phyloP scores from a whole-genome alignment of 1,140 invertebrate species.

The Dreissena polymorpha region DNA sequence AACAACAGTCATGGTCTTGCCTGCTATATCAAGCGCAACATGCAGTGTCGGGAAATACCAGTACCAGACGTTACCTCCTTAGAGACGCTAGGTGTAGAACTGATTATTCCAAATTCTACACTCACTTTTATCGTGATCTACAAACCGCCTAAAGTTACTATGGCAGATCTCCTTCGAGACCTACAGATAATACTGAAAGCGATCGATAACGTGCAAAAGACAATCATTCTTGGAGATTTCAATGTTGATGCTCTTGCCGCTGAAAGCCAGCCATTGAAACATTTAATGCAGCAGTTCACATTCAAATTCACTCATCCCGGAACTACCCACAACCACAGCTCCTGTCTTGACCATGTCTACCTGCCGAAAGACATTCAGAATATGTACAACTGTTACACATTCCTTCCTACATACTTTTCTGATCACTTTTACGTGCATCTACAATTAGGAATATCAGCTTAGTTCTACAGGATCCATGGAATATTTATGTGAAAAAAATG shows the following conservation, averaged over 20 bases:
- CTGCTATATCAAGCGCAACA: conserved; percentile 6
- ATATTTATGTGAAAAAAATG: no score
- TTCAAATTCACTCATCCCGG: background rate
- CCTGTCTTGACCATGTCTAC: conserved; percentile 24
- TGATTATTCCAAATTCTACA: background rate
- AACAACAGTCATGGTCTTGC: conserved; percentile 11
- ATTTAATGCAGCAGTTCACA: conserved; percentile 4
- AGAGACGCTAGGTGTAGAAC: conserved; percentile 9
- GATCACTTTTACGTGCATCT: conserved; percentile 8
- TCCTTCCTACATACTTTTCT: conserved; percentile 18
- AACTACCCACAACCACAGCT: conserved; percentile 11
- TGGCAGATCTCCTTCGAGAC: background rate
- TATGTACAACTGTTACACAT: conserved; percentile 1
- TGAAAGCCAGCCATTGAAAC: background rate
- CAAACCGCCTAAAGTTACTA: conserved; percentile 2
- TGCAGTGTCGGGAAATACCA: conserved; percentile 9
- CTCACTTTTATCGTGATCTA: conserved; percentile 14
- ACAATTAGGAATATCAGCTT: background rate
- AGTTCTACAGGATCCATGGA: background rate
- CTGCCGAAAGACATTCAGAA: conserved; percentile 7
- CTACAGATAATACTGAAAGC: background rate
- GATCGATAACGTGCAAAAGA: background rate
- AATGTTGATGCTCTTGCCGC: conserved; percentile 19
- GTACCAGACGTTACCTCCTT: background rate
- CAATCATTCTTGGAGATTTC: conserved; percentile 25